Base-by-base conservation (phyloP, 2,888 invertebrate species). In the Dexiosoma caninum region DNA sequence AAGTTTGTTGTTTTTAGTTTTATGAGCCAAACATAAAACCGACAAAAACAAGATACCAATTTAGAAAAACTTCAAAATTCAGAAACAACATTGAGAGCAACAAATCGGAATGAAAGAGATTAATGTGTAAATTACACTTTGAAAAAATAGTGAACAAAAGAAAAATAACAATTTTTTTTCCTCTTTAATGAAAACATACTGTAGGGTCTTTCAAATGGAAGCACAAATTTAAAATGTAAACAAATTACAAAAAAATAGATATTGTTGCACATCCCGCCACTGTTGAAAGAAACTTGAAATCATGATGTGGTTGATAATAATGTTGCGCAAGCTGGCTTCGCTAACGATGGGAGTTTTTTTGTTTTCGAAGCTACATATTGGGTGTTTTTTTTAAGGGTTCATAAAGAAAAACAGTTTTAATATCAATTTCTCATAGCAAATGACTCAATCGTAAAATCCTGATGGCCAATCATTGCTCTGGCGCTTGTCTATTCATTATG, bases 301-400 rank as follows among this genome's bases (percentile, higher is more conserved):
- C 57, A 74, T 69, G 77, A 57, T 74, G 69, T 69, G 81, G 44
- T 51, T 75, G 70, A 67, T 71, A 60, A 72, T 72, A 21, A 64
- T 57, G 44, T 77, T 81, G 77, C 72, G 72, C 81, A 81, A 81
- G 67, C 19, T 69, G 35, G 60, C 51, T 67, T 76, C 42, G 10
- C 60, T 59, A 67, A 75, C 66, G 66, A 66, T 66, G 49, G 4
- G 16, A 53, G 75, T 23, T 42, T 71, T 59, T 49, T n/a, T 35
- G 35, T 46, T 10, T 67, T 60, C 1, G 49, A 66, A 66, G 16
- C 59, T 8, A 14, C 16, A 55, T n/a, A n/a, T n/a, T n/a, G n/a
- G n/a, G n/a, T n/a, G n/a, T n/a, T n/a, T n/a, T n/a, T n/a, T n/a
- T n/a, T n/a, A n/a, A n/a, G n/a, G n/a, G n/a, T n/a, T n/a, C n/a